These are phyloP conservation scores for Astreopora myriophthalma DNA, from an alignment of 64 coral and sea anemone species.

Conservation along the genomic window DNA sequence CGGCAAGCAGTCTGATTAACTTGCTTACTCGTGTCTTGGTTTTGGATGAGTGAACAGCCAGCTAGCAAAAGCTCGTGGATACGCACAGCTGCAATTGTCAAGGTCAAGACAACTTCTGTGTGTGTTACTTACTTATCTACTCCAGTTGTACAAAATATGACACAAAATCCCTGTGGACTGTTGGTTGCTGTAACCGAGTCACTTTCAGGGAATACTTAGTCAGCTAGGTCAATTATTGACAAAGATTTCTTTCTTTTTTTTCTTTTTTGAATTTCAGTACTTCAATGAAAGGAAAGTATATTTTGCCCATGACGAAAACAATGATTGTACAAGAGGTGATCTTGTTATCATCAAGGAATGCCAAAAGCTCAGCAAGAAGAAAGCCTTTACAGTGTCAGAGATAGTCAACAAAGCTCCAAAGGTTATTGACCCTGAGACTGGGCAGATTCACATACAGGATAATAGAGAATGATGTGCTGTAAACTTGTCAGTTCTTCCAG, in stretches of 20 bases:
- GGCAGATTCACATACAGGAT: slow-evolving; percentile 87
- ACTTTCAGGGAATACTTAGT: too few relatives aligned
- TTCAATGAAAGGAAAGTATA: slow-evolving; percentile 99
- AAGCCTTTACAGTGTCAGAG: slow-evolving; percentile 84
- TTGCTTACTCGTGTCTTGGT: too few relatives aligned
- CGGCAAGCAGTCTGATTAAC: too few relatives aligned
- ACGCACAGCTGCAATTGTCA: too few relatives aligned
- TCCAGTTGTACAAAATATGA: too few relatives aligned
- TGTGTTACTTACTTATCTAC: too few relatives aligned
- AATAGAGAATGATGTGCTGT: slow-evolving; percentile 80
- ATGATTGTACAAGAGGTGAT: slow-evolving; percentile 91
- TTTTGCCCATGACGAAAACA: slow-evolving; percentile 97
- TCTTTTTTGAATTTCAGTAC: slow-evolving; percentile 67
- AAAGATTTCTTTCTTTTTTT: neutral
- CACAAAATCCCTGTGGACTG: too few relatives aligned
- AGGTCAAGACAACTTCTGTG: too few relatives aligned
- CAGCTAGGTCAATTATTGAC: neutral
- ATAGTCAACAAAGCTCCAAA: slow-evolving; percentile 91
- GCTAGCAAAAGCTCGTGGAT: too few relatives aligned
- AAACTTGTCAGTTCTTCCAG: too few relatives aligned
- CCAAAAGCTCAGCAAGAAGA: slow-evolving; percentile 86
- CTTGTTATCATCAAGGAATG: slow-evolving; percentile 91
- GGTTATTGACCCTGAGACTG: slow-evolving; percentile 82
- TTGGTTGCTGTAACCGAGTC: too few relatives aligned
- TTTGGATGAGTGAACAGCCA: too few relatives aligned